These are phyloP conservation scores for Pangasius djambal DNA, from an alignment of 2,797 vertebrate genomes.

Conservation along the genomic window DNA sequence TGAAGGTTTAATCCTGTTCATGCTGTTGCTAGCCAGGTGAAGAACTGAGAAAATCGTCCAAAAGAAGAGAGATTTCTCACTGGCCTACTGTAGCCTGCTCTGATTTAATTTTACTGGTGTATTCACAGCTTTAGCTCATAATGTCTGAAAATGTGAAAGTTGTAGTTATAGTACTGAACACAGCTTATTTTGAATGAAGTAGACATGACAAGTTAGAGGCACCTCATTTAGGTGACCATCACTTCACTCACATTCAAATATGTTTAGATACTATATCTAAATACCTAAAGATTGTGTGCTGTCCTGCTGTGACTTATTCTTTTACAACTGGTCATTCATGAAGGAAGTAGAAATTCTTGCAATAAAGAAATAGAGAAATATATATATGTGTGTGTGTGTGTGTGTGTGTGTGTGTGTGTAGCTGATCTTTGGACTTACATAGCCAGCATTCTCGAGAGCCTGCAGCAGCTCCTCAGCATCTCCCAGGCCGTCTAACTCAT, in stretches of 20 bases:
- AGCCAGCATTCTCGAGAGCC: slow-evolving; percentile 70
- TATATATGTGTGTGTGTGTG: neutral
- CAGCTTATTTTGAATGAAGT: too few relatives aligned
- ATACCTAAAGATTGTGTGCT: neutral
- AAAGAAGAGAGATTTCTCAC: too few relatives aligned
- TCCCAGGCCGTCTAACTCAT: slow-evolving; percentile 83
- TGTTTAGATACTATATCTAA: neutral
- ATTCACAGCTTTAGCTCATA: too few relatives aligned
- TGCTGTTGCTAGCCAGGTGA: too few relatives aligned
- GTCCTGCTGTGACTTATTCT: neutral
- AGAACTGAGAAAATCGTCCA: too few relatives aligned
- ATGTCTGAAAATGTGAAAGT: too few relatives aligned
- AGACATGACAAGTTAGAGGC: neutral
- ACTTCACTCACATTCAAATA: neutral
- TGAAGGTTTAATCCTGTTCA: too few relatives aligned
- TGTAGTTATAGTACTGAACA: too few relatives aligned
- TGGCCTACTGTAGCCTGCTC: too few relatives aligned
- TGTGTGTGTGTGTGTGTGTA: neutral
- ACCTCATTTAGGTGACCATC: neutral
- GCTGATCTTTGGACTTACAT: slow-evolving; percentile 69
- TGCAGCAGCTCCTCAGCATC: slow-evolving; percentile 78
- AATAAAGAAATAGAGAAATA: neutral
- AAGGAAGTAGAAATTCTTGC: neutral
- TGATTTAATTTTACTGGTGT: too few relatives aligned
- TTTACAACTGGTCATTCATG: neutral